Base-by-base conservation (phyloP, 1,140 invertebrate species). In the honey bee (Apis mellifera) region DNA sequence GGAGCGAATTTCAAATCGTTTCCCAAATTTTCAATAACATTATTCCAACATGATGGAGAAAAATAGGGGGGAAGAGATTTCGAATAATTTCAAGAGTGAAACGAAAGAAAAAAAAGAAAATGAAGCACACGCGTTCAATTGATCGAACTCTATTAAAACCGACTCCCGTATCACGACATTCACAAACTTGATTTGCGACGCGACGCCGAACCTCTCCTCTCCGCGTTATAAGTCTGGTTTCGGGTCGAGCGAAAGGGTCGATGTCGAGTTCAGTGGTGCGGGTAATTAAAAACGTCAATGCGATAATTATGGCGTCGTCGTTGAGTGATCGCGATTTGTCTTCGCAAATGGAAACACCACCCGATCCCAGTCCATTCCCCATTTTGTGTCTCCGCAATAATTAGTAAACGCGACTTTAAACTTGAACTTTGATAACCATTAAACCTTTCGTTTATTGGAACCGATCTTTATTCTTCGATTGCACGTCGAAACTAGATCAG, bases 271-370 rank as follows among this genome's bases (percentile, higher is more conserved):
- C 82, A 52, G 60, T 81, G 82, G 69, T 42, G 85, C 86, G 86
- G 23, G 64, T 79, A 81, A 87, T 87, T 87, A 84, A 87, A 86
- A 87, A 86, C 78, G 74, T 81, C 69, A 68, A 76, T 60, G 26
- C 68, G 81, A 84, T 87, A 62, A 83, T 87, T 86, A 83, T 77
- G 19, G 15, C 65, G 59, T 32, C 32, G 59, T 68, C 42, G 78
- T 81, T 50, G 73, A 66, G 55, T 26, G 77, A 78, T 84, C 9
- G 62, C 50, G 73, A 75, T 68, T 76, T 26, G 72, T 77, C 55
- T 82, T 82, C 8, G 55, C 42, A n/a, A 48, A 69, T 23, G 71
- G 72, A 15, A 62, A 17, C 32, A 55, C 17, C 32, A 55, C 17
- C 26, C 48, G 17, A 64, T 26, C 11, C 11, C 32, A 26, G 23